Conservation (phyloP, 2,797 vertebrate species). For the Prionace glauca region DNA sequence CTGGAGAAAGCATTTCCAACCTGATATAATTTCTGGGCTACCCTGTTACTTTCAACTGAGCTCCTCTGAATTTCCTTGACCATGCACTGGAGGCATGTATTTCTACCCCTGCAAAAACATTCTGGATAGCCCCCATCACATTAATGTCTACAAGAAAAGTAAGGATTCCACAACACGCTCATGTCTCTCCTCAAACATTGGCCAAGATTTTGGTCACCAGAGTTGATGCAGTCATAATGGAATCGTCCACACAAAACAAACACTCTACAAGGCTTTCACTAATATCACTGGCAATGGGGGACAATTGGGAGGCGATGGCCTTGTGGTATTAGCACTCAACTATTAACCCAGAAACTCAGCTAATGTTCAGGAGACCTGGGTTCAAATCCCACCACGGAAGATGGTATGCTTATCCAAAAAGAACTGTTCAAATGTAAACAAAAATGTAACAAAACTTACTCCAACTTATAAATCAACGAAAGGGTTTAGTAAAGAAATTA, state of each 20-base stretch:
- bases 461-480: no score
- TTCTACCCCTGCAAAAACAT: neutral
- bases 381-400: no score
- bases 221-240: neutral
- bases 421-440: no score
- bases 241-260: neutral
- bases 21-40: neutral
- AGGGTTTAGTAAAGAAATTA: no score
- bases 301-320: no score
- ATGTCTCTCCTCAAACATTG: neutral
- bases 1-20: neutral
- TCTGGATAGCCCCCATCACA: neutral
- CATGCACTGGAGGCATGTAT: no score
- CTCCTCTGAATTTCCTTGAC: neutral
- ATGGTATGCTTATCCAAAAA: no score
- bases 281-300: no score
- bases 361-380: no score
- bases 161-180: neutral
- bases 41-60: neutral
- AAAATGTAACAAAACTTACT: no score
- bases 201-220: neutral
- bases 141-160: neutral
- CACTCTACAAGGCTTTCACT: neutral
- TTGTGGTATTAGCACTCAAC: no score
- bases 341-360: no score